Conservation (phyloP, 2,113 vertebrate species). For the Ploceus nigricollis region DNA sequence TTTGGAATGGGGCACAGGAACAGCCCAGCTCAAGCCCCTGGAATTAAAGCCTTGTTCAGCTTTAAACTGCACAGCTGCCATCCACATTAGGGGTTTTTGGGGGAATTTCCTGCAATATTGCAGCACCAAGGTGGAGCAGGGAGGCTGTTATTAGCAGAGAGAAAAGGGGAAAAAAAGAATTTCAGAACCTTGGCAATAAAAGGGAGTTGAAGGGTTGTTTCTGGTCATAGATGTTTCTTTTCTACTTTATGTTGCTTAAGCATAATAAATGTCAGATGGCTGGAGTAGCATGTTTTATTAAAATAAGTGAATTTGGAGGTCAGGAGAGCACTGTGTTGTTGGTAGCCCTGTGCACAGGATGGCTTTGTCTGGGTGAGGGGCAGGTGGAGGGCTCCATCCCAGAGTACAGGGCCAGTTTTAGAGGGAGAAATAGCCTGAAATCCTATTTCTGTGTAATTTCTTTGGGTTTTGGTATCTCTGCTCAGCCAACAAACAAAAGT, state of each 20-base stretch:
- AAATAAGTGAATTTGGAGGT: constrained; percentile 20
- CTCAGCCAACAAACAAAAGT: not conserved
- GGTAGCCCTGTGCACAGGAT: not conserved
- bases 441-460: accelerated
- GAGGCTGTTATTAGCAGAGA: not conserved
- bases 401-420: not conserved
- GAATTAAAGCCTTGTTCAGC: not conserved
- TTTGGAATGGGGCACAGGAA: not conserved
- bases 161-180: not conserved
- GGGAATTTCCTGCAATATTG: constrained; percentile 27
- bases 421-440: not conserved
- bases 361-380: not conserved
- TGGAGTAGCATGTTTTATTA: constrained; percentile 25
- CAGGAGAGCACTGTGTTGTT: not conserved
- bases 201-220: constrained; percentile 27
- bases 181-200: constrained; percentile 47
- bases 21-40: not conserved
- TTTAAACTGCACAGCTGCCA: constrained; percentile 25
- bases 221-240: constrained; percentile 50
- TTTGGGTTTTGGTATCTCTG: not conserved
- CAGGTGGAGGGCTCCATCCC: not conserved
- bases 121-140: not conserved
- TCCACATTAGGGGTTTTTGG: not conserved
- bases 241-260: constrained; percentile 55
- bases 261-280: constrained; percentile 59